Percentiles rank a stretch among this genome's conserved stretches.
phyloP scores from a whole-genome alignment of 2,113 vertebrate genomes.

The Pelecanus crispus region DNA sequence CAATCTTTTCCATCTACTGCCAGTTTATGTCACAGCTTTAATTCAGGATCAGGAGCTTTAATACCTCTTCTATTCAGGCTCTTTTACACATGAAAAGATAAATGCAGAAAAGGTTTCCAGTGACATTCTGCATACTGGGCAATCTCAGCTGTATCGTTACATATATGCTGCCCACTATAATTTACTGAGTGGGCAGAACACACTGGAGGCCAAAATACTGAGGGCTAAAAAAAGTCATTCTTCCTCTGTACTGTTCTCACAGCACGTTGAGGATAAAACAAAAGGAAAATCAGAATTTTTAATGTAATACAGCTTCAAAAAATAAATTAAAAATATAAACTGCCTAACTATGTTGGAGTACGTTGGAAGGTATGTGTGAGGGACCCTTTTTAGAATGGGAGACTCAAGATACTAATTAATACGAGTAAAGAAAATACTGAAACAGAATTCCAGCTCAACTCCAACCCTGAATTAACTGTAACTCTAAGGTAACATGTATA shows the following conservation, averaged over 20 bases:
- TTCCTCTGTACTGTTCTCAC: background rate
- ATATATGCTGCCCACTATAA: background rate
- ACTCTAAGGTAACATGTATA: background rate
- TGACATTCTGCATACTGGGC: too few species aligned
- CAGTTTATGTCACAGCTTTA: background rate
- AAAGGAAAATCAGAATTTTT: background rate
- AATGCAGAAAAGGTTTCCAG: background rate
- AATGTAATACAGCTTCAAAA: background rate
- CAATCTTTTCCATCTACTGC: background rate
- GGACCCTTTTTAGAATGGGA: background rate
- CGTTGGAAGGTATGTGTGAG: background rate
- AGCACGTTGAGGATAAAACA: background rate
- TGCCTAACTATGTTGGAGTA: background rate
- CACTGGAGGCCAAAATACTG: background rate
- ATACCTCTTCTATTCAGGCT: background rate
- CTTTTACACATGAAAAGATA: background rate
- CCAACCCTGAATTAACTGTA: background rate
- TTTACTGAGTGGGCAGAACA: background rate
- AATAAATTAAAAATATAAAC: background rate
- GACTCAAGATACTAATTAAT: background rate
- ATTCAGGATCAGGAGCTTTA: background rate
- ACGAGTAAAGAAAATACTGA: background rate
- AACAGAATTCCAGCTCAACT: background rate
- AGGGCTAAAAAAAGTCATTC: background rate
- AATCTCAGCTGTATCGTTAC: background rate